These are phyloP conservation scores for Mesocentrotus franciscanus DNA, from an alignment of 53 echinoderm and acorn worm genomes.

Conservation along the genomic window DNA sequence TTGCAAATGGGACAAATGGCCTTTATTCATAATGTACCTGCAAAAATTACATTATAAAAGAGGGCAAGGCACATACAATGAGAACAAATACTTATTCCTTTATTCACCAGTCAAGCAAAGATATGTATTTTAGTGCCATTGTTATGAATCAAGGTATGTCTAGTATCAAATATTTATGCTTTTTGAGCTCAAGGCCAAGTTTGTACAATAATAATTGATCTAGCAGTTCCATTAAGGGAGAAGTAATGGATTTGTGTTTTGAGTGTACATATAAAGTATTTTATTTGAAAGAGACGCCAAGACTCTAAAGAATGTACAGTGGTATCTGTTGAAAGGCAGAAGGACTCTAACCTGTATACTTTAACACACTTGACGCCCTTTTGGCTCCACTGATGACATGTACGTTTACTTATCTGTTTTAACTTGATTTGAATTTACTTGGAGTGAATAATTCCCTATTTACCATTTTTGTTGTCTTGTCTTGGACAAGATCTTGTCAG, in stretches of 20 bases:
- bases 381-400: no score
- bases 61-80: not conserved
- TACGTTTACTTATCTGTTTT: not conserved
- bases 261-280: not conserved
- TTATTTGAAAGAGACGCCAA: not conserved
- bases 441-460: not conserved
- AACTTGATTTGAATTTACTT: not conserved
- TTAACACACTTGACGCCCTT: no score
- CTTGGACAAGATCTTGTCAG: conserved; percentile 23
- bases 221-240: not conserved
- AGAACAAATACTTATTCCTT: not conserved
- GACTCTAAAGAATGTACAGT: not conserved
- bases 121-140: not conserved
- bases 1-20: not conserved
- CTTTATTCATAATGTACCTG: not conserved
- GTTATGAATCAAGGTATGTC: not conserved
- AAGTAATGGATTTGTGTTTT: not conserved
- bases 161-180: not conserved
- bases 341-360: no score
- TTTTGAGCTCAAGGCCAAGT: not conserved
- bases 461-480: no score
- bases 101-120: not conserved
- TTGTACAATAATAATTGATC: not conserved
- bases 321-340: no score
- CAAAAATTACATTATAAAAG: not conserved